phyloP scores from a whole-genome alignment of 2,888 invertebrate species.

The Helobdella robusta region DNA sequence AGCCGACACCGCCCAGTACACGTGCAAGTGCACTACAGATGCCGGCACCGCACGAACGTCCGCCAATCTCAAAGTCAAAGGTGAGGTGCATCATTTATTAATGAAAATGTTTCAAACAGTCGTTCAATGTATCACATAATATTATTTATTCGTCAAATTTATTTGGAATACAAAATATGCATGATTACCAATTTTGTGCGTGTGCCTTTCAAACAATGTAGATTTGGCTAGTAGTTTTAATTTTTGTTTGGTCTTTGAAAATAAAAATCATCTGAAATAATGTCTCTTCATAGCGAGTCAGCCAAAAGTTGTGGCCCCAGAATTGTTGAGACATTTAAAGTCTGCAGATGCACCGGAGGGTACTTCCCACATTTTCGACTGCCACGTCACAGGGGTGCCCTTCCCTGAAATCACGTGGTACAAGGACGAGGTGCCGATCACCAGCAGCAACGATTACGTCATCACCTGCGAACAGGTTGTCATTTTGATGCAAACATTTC shows the following conservation, averaged over 20 bases:
- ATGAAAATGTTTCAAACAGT: no score
- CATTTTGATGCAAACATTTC: no score
- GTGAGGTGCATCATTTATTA: no score
- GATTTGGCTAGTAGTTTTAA: no score
- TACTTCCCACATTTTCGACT: conserved; percentile 45
- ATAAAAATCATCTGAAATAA: no score
- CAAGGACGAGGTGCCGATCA: conserved; percentile 46
- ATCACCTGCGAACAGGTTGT: conserved; percentile 72
- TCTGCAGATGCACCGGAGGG: conserved; percentile 46
- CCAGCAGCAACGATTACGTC: conserved; percentile 54
- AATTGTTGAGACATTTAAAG: conserved; percentile 46
- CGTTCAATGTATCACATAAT: no score
- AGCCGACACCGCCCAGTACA: conserved; percentile 77
- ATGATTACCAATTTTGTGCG: no score
- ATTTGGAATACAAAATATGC: no score
- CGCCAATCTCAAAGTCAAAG: conserved; percentile 64
- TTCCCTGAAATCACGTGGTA: conserved; percentile 47
- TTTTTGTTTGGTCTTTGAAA: no score
- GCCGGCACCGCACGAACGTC: conserved; percentile 75
- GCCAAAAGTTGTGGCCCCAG: conserved; percentile 47
- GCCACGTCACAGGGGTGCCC: conserved; percentile 48
- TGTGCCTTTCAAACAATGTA: no score
- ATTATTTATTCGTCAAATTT: no score
- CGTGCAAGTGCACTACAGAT: conserved; percentile 80
- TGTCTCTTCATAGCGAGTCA: no score